Evolutionary conservation across 2,113 vertebrate genomes (phyloP), one percentile per base, ranked within the genome.

Genomic region (Macrotus californicus): DNA sequence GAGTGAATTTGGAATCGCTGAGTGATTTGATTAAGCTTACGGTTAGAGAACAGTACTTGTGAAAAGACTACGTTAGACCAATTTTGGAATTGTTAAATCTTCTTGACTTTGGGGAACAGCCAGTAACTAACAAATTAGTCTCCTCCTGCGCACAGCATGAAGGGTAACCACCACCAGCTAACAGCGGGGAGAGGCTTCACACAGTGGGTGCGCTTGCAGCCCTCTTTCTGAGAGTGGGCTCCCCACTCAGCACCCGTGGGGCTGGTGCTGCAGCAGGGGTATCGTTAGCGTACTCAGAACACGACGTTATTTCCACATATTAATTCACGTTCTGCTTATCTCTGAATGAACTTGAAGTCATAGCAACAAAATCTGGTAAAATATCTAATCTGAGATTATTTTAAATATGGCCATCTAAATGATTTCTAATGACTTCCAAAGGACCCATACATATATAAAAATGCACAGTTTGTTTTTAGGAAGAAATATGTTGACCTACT

Each of bases 361-460:
- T 36, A 11, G 16, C 36, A 91, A 77, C 56, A 76, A 88, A 91
- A 83, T 61, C 13, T 79, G 24, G 54, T 41, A 82, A 94, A 94
- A 70, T 59, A 73, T 13, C 34, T 22, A 11, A 48, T 39, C 22
- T 73, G 77, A 96, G 89, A 56, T 50, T 6, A 64, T 84, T 56
- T 39, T 77, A 61, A n/a, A 56, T 93, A 59, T 85, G 22, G 90
- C 21, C 73, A 39, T 16, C 9, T 34, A 87, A 67, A 59, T 82
- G 31, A 41, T 85, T 89, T 91, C 34, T 96, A 43, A 82, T 84
- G 39, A 76, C 8, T 83, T 92, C 36, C 67, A 72, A 95, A 79
- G 66, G 9, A 39, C 9, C 1, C 24, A 21, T 70, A 80, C 16
- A 48, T 70, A 36, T 79, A 91, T 66, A 48, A 73, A 80, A 84